Evolutionary conservation across 2,113 vertebrate genomes (phyloP), one percentile per base, ranked within the genome.

Genomic region (Terrapene triunguis): DNA sequence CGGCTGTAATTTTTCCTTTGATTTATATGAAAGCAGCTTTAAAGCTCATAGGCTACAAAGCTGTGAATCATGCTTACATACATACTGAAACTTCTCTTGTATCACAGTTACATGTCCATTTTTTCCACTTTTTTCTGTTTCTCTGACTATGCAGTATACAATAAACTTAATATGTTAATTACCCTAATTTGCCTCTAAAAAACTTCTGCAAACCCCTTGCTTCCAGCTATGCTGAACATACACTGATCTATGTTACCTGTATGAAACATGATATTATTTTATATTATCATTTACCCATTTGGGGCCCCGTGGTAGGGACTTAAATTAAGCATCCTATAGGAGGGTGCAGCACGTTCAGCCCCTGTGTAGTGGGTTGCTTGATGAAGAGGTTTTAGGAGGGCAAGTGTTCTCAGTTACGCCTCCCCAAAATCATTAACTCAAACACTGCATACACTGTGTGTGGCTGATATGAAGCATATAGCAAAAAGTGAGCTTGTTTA

Each of bases 101-200:
- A 13, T 27, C 2, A 79, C 2, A 79, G 0, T 6, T 7, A 32
- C 5, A 0, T 10, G 1, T 3, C 47, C 0, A 6, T 3, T 88
- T 25, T 87, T 87, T 1, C 10, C 1, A 0, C 2, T 21, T 85
- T 47, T 84, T 72, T 88, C 51, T 8, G 2, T 13, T 32, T 44
- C 21, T 25, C 4, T 10, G 0, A n/a, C 55, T 88, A 81, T 74
- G n/a, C 47, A 10, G 78, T 21, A 35, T 25, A 51, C 27, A 53
- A 65, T 80, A 38, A 51, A 38, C 8, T 78, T 89, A 51, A 3
- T 1, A 25, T 51, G 1, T 0, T 59, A 50, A 59, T 89, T 81
- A 7, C 1, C 24, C 21, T n/a, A n/a, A 0, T 4, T 21, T 93
- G 3, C 32, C 89, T 86, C 38, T 48, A 55, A 55, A 11, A 42